phyloP scores from a whole-genome alignment of 1,140 invertebrate species.

The Rhopalosiphum maidis region DNA sequence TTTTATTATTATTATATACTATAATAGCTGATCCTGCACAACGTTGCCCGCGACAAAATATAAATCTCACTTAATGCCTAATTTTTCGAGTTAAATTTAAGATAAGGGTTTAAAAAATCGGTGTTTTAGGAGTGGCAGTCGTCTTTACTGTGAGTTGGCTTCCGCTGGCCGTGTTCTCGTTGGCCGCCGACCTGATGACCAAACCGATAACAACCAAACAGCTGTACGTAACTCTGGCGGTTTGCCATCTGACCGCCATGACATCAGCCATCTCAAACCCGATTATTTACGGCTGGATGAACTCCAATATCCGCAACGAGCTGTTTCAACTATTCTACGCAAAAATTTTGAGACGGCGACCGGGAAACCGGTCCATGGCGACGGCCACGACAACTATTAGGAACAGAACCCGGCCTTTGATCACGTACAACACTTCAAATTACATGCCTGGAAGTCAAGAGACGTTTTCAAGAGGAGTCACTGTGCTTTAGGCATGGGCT shows the following conservation, averaged over 20 bases:
- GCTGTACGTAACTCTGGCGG: constrained; percentile 63
- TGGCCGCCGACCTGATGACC: constrained; percentile 63
- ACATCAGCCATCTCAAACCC: constrained; percentile 67
- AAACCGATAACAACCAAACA: constrained; percentile 60
- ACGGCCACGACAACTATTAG: constrained; percentile 20
- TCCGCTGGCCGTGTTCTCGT: constrained; percentile 66
- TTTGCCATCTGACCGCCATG: constrained; percentile 69
- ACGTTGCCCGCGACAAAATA: too few species aligned
- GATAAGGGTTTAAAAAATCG: background rate
- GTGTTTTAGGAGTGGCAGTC: constrained; percentile 61
- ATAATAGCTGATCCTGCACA: too few species aligned
- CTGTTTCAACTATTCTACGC: constrained; percentile 68
- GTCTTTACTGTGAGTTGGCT: constrained; percentile 67
- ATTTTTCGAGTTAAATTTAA: too few species aligned
- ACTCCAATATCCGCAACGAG: constrained; percentile 65
- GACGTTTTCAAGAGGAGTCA: background rate
- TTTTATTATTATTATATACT: too few species aligned
- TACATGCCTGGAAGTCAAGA: constrained; percentile 35
- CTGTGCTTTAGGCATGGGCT: background rate
- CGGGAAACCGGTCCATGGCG: background rate
- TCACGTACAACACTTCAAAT: constrained; percentile 40
- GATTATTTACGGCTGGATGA: constrained; percentile 68
- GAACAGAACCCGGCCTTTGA: constrained; percentile 6
- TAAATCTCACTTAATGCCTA: too few species aligned
- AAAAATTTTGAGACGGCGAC: constrained; percentile 58